Evolutionary conservation across 2,888 invertebrate species (phyloP).

Genomic region (Dexiosoma caninum): DNA sequence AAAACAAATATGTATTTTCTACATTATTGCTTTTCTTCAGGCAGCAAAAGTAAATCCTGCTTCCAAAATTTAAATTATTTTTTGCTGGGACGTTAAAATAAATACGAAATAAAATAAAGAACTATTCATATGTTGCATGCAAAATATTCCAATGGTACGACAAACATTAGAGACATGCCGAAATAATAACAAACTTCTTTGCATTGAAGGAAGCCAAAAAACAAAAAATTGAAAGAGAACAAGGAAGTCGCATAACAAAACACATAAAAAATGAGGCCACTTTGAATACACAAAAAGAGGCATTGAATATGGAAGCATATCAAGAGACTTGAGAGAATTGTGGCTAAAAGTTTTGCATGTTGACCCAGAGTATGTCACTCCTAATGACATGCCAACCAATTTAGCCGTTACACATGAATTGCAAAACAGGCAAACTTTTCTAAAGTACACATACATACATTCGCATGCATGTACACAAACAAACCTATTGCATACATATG

Average conservation of each 20-base stretch:
- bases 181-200: slow-evolving; percentile 43
- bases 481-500: neutral
- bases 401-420: slow-evolving; percentile 61
- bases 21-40: too few relatives aligned
- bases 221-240: neutral
- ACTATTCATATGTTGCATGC: slow-evolving; percentile 57
- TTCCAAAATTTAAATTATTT: too few relatives aligned
- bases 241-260: slow-evolving; percentile 31
- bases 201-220: neutral
- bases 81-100: too few relatives aligned
- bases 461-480: neutral
- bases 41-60: too few relatives aligned
- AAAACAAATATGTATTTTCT: too few relatives aligned
- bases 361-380: slow-evolving; percentile 57
- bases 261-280: slow-evolving; percentile 41
- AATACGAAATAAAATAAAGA: slow-evolving; percentile 49
- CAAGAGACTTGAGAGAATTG: slow-evolving; percentile 54
- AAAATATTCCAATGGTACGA: slow-evolving; percentile 41
- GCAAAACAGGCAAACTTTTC: slow-evolving; percentile 49
- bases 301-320: slow-evolving; percentile 9
- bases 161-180: slow-evolving; percentile 54
- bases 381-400: slow-evolving; percentile 62
- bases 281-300: slow-evolving; percentile 12
- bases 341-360: slow-evolving; percentile 60
- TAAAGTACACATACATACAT: slow-evolving; percentile 2